phyloP scores from a whole-genome alignment of 2,113 vertebrate genomes.

The Barnardius zonarius region DNA sequence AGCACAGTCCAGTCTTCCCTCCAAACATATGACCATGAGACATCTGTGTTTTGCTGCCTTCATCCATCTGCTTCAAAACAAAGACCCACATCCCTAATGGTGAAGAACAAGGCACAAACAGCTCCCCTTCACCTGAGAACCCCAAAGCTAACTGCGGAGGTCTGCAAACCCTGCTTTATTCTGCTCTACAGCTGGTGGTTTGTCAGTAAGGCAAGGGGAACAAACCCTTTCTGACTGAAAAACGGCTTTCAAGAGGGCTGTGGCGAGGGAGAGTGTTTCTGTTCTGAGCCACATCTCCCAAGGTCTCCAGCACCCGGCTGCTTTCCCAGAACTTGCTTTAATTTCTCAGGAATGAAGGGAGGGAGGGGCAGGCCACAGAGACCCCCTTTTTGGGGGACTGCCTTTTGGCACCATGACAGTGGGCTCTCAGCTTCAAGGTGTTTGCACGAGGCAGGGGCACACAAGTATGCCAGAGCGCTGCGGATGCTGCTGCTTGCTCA shows the following conservation, averaged over 20 bases:
- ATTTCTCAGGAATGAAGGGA: not conserved
- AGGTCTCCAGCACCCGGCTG: not conserved
- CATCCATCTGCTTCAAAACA: not conserved
- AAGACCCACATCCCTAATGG: not conserved
- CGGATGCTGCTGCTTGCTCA: not conserved
- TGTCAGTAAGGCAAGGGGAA: not conserved
- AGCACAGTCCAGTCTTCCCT: not conserved
- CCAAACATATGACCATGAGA: not conserved
- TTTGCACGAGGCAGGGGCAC: not conserved
- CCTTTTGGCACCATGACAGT: not conserved
- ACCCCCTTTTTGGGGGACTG: not conserved
- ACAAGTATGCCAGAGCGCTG: accelerated
- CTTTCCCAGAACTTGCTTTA: conserved; percentile 17
- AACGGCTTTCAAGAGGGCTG: not conserved
- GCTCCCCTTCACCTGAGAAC: not conserved
- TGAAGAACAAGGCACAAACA: not conserved
- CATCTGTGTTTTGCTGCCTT: not conserved
- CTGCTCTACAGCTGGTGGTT: not conserved
- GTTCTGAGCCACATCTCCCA: not conserved
- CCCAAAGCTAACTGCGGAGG: not conserved
- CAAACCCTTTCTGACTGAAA: not conserved
- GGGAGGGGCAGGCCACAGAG: not conserved
- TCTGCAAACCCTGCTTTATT: not conserved
- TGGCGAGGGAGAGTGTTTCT: not conserved
- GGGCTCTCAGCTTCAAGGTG: not conserved